Evolutionary conservation across 2,888 invertebrate genomes (phyloP).

Genomic region (Deroplatys truncata): DNA sequence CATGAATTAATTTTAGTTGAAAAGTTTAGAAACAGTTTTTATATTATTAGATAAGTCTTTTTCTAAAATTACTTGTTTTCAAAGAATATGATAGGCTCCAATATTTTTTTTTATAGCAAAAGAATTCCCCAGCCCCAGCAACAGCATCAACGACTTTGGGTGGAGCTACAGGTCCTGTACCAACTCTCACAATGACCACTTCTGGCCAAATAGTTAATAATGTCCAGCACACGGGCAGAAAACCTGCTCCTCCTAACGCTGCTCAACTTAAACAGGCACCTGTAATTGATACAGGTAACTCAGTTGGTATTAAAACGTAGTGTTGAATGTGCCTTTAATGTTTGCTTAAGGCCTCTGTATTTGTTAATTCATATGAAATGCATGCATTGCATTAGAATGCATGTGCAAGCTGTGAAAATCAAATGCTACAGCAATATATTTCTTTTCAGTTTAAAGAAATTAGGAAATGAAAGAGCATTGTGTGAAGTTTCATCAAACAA

Average conservation of each 20-base stretch:
- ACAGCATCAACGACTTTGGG: not conserved
- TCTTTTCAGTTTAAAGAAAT: not conserved
- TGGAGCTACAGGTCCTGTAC: conserved; percentile 23
- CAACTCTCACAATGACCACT: conserved; percentile 34
- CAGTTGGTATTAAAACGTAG: conserved; percentile 13
- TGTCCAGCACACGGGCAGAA: conserved; percentile 40
- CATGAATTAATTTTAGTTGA: no score
- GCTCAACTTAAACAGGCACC: conserved; percentile 25
- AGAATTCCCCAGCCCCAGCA: not conserved
- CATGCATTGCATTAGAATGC: not conserved
- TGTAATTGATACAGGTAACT: conserved; percentile 34
- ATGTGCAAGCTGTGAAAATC: not conserved
- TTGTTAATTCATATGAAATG: not conserved
- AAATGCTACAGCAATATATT: not conserved
- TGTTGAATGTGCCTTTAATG: not conserved
- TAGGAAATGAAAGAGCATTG: not conserved
- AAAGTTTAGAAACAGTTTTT: no score
- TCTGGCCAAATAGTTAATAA: conserved; percentile 34
- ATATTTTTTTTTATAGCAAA: not conserved
- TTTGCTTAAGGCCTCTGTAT: not conserved
- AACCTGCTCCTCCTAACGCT: conserved; percentile 38
- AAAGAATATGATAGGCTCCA: no score
- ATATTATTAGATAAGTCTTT: no score
- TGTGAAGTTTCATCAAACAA: not conserved
- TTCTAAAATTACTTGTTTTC: no score